phyloP scores from a whole-genome alignment of 2,797 vertebrate species.

The Poecilia wingei region DNA sequence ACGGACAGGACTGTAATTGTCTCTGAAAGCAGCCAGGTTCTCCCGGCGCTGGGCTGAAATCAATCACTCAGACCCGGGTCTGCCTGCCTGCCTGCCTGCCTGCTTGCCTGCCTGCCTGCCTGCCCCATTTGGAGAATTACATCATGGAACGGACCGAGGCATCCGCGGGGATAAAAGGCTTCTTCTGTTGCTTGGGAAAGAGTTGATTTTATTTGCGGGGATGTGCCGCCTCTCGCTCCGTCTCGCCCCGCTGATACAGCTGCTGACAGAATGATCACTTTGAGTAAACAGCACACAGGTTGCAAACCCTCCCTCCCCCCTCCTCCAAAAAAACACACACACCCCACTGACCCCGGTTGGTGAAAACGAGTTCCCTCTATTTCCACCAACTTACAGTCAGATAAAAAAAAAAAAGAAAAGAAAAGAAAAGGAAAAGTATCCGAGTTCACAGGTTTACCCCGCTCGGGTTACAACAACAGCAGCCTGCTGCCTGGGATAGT shows the following conservation, averaged over 20 bases:
- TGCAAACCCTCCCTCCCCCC: neutral
- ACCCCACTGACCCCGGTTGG: slow-evolving; percentile 42
- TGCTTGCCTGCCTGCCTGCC: slow-evolving; percentile 68
- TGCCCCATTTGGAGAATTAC: slow-evolving; percentile 86
- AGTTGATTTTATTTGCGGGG: slow-evolving; percentile 78
- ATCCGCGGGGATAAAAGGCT: slow-evolving; percentile 78
- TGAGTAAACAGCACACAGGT: slow-evolving; percentile 58
- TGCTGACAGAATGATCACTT: slow-evolving; percentile 70
- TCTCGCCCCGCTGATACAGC: slow-evolving; percentile 58
- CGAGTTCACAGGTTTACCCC: slow-evolving; percentile 56
- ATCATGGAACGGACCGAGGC: slow-evolving; percentile 76
- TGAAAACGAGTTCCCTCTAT: slow-evolving; percentile 50
- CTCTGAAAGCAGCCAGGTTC: slow-evolving; percentile 91
- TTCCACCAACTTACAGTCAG: slow-evolving; percentile 42
- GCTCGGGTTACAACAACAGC: slow-evolving; percentile 68
- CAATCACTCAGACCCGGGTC: slow-evolving; percentile 84
- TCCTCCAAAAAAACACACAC: no score
- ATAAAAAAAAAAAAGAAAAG: slow-evolving; percentile 8
- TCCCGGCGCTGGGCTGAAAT: slow-evolving; percentile 87
- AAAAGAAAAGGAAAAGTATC: slow-evolving; percentile 39
- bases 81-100: slow-evolving; percentile 72
- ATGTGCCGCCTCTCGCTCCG: slow-evolving; percentile 53
- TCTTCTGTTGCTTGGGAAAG: slow-evolving; percentile 73
- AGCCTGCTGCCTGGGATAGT: slow-evolving; percentile 65
- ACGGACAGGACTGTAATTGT: slow-evolving; percentile 87